Percentiles rank a stretch among this genome's conserved stretches.
Evolutionary conservation across 2,888 invertebrate species (phyloP).

Genomic region (Anorthoa munda): DNA sequence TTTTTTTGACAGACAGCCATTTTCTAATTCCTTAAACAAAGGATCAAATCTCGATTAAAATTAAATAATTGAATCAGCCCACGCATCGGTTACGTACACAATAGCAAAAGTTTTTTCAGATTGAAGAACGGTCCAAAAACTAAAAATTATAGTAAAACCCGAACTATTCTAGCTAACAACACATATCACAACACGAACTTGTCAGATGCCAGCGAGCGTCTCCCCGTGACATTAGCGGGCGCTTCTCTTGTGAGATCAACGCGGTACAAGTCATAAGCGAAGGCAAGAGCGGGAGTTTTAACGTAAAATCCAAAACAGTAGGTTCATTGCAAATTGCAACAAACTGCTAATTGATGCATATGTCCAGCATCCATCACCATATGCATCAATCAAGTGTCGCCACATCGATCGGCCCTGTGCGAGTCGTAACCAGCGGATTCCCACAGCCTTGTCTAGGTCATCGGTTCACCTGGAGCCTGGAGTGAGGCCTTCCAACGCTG

Average conservation of each 20-base stretch:
- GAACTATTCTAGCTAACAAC: not conserved
- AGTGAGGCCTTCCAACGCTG: too few relatives aligned
- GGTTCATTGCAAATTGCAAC: too few relatives aligned
- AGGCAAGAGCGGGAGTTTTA: not conserved
- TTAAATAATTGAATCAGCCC: too few relatives aligned
- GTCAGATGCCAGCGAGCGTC: constrained; percentile 48
- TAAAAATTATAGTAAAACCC: constrained; percentile 22
- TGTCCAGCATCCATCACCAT: too few relatives aligned
- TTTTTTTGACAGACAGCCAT: too few relatives aligned
- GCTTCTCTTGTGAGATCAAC: constrained; percentile 32
- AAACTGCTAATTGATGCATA: too few relatives aligned
- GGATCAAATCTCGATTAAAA: not conserved
- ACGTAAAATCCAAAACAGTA: too few relatives aligned
- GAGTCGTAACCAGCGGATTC: too few relatives aligned
- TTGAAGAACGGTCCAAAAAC: not conserved
- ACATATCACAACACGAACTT: constrained; percentile 42
- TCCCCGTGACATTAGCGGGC: constrained; percentile 64
- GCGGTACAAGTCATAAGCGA: constrained; percentile 14
- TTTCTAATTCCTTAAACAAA: not conserved
- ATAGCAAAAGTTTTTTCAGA: not conserved
- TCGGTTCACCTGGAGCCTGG: too few relatives aligned
- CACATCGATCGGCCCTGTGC: too few relatives aligned
- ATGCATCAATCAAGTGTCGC: too few relatives aligned
- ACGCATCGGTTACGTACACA: not conserved
- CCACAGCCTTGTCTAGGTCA: too few relatives aligned